Percentiles rank a stretch among this genome's conserved stretches.
Evolutionary conservation across 2,113 vertebrate species (phyloP).

Genomic region (Centropus unirufus): DNA sequence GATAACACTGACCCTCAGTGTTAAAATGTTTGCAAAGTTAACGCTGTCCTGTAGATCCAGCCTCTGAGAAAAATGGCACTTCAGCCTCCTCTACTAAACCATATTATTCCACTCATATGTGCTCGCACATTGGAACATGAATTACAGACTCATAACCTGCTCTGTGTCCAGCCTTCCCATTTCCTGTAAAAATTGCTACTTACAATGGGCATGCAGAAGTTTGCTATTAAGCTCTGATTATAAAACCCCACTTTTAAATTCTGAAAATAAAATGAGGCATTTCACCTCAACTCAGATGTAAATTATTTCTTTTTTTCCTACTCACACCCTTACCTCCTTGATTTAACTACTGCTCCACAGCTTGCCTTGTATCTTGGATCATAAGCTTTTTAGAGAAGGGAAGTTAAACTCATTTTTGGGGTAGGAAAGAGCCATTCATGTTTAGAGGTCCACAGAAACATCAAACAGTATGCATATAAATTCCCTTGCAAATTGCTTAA

Average conservation of each 20-base stretch:
- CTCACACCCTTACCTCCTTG: not conserved
- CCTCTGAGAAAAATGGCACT: not conserved
- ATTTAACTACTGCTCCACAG: not conserved
- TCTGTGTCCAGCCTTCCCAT: not conserved
- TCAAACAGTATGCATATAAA: not conserved
- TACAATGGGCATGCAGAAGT: not conserved
- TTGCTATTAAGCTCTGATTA: not conserved
- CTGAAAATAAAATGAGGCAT: not conserved
- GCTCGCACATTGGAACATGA: not conserved
- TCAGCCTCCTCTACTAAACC: not conserved
- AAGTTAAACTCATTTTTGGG: not conserved
- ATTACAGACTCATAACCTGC: not conserved
- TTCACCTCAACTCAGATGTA: not conserved
- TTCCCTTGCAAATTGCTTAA: not conserved
- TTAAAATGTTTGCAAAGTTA: constrained; percentile 1
- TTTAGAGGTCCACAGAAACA: not conserved
- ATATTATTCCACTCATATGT: not conserved
- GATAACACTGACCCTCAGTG: not conserved
- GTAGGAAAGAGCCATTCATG: not conserved
- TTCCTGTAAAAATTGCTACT: not conserved
- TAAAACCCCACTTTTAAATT: not conserved
- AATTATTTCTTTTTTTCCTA: not conserved
- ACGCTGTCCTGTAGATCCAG: not conserved
- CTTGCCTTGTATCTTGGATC: not conserved
- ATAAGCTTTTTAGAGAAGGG: not conserved